Base-by-base conservation (phyloP, 2,888 invertebrate species). In the Odontothrips loti region DNA sequence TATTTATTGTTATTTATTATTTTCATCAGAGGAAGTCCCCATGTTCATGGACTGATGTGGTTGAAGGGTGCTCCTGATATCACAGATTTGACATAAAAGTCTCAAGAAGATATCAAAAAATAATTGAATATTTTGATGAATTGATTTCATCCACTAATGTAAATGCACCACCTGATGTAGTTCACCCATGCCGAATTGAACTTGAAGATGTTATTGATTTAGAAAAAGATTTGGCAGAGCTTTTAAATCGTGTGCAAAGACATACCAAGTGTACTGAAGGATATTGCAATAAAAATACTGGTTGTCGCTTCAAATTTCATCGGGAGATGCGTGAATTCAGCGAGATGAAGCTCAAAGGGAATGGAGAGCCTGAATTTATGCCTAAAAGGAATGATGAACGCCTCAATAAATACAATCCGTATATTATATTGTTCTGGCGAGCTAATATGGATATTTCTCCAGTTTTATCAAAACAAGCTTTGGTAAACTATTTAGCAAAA, bases 21-120 rank as follows among this genome's bases (percentile, higher is more conserved):
- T 10, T n/a, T 63, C n/a, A 20, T 12, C 47, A 17, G 84, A 27
- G 84, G 84, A 58, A 78, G 80, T 23, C 82, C 82, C 48, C 84
- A 84, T 58, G 47, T 82, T 3, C 84, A 84, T 78, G 81, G 81
- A 4, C 47, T 84, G 1, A 48, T 84, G 15, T 84, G 84, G 84
- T 47, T 84, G 1, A 23, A 83, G 43, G 82, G 79, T 11, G 82
- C 82, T 11, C 83, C 84, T 20, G 81, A 82, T 79, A 51, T 79
- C 15, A 34, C 29, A 10, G 80, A 78, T 34, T 4, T 83, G 15
- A 51, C 81, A 68, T 15, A 11, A 4, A n/a, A 17, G 23, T 17
- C 29, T 48, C 80, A 79, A 79, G 80, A 83, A 27, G 43, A 47
- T 27, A 15, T 79, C 23, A 12, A 51, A 8, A 47, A 17, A 78